These are phyloP conservation scores for Prosapia bicincta DNA, from an alignment of 2,888 invertebrate species.

Conservation along the genomic window DNA sequence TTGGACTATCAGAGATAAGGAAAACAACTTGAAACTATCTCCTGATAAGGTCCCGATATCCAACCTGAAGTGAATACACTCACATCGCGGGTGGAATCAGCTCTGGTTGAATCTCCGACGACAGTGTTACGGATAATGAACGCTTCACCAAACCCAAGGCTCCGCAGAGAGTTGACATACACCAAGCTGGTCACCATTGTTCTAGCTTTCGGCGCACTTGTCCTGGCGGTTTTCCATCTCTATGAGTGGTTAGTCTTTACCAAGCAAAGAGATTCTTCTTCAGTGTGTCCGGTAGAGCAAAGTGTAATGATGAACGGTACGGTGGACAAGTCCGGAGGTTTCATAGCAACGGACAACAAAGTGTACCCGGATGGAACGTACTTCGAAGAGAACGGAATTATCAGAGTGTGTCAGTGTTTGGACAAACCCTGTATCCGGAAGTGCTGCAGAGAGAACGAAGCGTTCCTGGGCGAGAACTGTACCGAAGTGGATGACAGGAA, in stretches of 20 bases:
- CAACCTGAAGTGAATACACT: no score
- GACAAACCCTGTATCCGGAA: slow-evolving; percentile 11
- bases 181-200: background rate
- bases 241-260: background rate
- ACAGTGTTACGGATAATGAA: background rate
- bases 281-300: background rate
- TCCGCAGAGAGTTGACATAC: background rate
- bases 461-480: background rate
- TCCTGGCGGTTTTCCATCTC: background rate
- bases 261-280: background rate
- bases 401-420: slow-evolving; percentile 9
- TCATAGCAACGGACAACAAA: background rate
- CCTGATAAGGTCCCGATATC: no score
- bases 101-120: background rate
- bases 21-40: no score
- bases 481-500: background rate
- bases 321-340: background rate
- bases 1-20: no score
- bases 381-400: slow-evolving; percentile 8
- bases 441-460: background rate
- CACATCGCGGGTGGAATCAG: background rate
- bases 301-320: background rate
- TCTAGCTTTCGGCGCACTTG: no score
- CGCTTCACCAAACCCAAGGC: background rate
- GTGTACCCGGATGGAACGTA: background rate